These are phyloP conservation scores for Muraenolepis orangiensis DNA, from an alignment of 2,797 vertebrate species.

Conservation along the genomic window DNA sequence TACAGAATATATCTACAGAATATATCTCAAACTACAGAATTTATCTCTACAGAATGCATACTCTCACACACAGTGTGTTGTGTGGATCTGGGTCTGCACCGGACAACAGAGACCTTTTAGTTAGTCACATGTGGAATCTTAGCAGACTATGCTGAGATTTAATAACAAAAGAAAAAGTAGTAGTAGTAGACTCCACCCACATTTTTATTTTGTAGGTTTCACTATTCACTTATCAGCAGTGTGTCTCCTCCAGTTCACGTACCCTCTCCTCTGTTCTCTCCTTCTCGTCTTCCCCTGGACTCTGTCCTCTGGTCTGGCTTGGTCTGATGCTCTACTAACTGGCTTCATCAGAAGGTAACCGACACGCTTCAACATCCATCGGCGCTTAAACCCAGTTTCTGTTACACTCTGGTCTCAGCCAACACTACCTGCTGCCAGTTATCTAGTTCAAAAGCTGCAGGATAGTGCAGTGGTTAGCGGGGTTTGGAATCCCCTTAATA, in stretches of 20 bases:
- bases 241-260: conserved; percentile 46
- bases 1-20: no score
- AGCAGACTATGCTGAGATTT: background rate
- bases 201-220: conserved; percentile 31
- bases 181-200: no score
- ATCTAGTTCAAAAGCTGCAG: background rate
- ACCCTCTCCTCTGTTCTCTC: conserved; percentile 65
- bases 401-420: conserved; percentile 56
- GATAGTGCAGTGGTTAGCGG: background rate
- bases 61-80: no score
- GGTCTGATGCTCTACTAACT: conserved; percentile 72
- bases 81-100: no score
- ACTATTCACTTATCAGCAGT: conserved; percentile 50
- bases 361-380: conserved; percentile 45
- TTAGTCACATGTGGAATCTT: background rate
- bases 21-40: no score
- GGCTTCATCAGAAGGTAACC: conserved; percentile 92
- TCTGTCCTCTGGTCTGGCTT: conserved; percentile 75
- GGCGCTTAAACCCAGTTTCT: conserved; percentile 41
- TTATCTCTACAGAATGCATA: no score
- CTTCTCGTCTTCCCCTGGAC: conserved; percentile 68
- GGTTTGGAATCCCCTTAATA: no score
- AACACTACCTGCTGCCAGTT: conserved; percentile 34
- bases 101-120: no score
- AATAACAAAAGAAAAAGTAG: no score